Base-by-base conservation (phyloP, 2,888 invertebrate genomes). In the Osedax fenrisi region DNA sequence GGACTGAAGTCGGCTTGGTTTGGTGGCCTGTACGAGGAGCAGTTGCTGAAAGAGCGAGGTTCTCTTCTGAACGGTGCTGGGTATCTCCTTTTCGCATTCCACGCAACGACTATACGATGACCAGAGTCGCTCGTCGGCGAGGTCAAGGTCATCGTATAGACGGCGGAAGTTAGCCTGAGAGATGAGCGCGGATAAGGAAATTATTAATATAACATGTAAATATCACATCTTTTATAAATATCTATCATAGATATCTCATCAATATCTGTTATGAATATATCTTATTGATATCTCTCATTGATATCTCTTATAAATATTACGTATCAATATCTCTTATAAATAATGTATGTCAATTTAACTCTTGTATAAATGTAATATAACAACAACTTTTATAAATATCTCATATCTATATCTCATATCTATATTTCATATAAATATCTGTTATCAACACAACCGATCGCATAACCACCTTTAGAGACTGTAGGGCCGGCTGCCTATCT, bases 1-100 rank as follows among this genome's bases (percentile, higher is more conserved):
- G 23, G 90, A 88, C 79, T 91, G 89, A 27, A 93, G 86, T 72
- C 91, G 87, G 82, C 94, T 95, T 0, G 95, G 92, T 3, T 92
- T 87, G 2, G 92, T 85, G 0, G 90, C 89, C 83, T 92, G 90
- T 0, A 92, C 88, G 0, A 90, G 85, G 0, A 94, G 86, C 0
- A 94, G 88, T 78, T 89, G 89, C 82, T 96, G 93, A 82, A 96
- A 94, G 0, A 88, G 86, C 0, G 88, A 88, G 69, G 91, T 82
- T 72, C 87, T 87, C 78, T 86, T 86, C 78, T 82, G 85, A 78
- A 88, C 83, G 72, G 81, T 84, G 3, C 82, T 78, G 1, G 89
- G 89, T 72, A 91, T 85, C 78, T 87, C 87, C 72, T 85, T 83
- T 82, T 90, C 89, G 81, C 89, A 88, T 79, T 89, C 88, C 24